phyloP scores from a whole-genome alignment of 2,797 vertebrate species.

The Bufotes viridis region DNA sequence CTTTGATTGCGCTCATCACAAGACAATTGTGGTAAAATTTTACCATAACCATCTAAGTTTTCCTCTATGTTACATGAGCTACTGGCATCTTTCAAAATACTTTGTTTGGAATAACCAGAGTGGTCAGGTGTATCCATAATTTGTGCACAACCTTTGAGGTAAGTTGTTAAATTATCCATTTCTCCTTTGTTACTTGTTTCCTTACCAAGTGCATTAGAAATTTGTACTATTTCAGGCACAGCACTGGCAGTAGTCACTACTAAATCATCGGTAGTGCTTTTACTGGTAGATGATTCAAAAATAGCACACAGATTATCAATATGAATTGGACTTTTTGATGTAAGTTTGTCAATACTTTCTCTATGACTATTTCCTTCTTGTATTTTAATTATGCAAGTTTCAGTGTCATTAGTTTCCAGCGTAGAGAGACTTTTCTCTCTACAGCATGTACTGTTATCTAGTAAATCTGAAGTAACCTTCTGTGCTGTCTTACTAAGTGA shows the following conservation, averaged over 20 bases:
- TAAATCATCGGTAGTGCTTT: constrained; percentile 54
- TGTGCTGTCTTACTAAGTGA: background rate
- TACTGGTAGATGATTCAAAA: constrained; percentile 68
- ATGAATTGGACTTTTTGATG: constrained; percentile 67
- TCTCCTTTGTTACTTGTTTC: constrained; percentile 40
- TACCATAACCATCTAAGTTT: background rate
- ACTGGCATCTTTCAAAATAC: background rate
- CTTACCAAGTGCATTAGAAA: background rate
- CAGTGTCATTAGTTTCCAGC: constrained; percentile 21
- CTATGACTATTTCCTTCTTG: constrained; percentile 33
- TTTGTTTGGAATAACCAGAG: background rate
- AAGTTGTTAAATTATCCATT: constrained; percentile 56
- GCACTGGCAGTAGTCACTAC: constrained; percentile 29
- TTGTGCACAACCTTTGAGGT: constrained; percentile 64
- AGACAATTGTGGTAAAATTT: background rate
- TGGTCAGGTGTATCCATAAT: constrained; percentile 36
- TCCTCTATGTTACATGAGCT: background rate
- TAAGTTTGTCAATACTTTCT: constrained; percentile 6
- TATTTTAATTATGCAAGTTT: constrained; percentile 55
- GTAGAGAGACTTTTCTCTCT: background rate
- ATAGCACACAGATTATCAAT: constrained; percentile 72
- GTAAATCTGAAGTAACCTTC: background rate
- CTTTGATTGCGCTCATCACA: background rate
- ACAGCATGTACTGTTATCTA: background rate
- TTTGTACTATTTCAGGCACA: background rate